Percentiles rank a stretch among this genome's conserved stretches.
Conservation (phyloP, 2,113 vertebrate species). For the Thryonomys swinderianus region DNA sequence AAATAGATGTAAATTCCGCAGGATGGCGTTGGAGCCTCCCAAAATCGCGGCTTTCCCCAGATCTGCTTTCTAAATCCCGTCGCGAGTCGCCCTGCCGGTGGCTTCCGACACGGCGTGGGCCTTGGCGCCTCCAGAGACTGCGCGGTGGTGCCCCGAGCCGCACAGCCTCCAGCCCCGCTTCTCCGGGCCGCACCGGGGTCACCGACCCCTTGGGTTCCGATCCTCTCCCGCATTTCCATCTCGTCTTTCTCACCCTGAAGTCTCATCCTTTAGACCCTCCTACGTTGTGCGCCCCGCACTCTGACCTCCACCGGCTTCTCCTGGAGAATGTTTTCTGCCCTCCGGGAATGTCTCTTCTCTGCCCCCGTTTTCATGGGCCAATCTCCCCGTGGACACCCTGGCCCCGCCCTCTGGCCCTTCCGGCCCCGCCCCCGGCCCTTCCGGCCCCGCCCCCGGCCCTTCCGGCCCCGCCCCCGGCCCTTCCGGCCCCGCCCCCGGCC, state of each 20-base stretch:
- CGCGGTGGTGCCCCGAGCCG: neutral
- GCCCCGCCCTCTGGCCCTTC: neutral
- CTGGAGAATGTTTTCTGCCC: neutral
- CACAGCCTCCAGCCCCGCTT: neutral
- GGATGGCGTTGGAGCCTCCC: neutral
- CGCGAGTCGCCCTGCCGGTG: rapidly evolving
- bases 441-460: too few species aligned
- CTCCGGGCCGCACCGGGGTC: too few species aligned
- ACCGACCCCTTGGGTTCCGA: too few species aligned
- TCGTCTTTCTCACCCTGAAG: neutral
- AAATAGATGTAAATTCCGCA: neutral
- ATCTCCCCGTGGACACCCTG: neutral
- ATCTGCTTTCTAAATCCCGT: neutral
- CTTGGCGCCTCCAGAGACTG: neutral
- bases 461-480: too few species aligned
- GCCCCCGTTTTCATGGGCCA: neutral
- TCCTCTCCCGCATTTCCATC: too few species aligned
- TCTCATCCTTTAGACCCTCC: neutral
- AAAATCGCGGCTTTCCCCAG: neutral
- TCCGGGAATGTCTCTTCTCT: neutral
- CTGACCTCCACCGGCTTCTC: too few species aligned
- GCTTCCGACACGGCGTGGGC: neutral
- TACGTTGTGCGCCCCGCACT: neutral
- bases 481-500: too few species aligned
- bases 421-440: too few species aligned